Evolutionary conservation across 30 jellyfish, hydroid and myxozoan genomes (phyloP).

Genomic region (Turritopsis rubra): DNA sequence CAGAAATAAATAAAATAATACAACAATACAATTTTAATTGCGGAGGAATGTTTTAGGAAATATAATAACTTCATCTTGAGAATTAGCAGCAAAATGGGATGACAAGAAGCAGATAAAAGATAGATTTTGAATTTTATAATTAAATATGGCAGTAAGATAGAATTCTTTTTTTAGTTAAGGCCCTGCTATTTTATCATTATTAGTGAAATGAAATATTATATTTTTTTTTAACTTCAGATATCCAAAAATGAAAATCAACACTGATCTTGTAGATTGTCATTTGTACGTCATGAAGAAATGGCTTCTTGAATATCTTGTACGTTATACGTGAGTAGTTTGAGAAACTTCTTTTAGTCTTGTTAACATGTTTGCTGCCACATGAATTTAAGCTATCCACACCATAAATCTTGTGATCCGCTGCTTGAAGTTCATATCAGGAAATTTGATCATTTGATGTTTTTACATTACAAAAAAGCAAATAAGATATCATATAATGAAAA

Average conservation of each 20-base stretch:
- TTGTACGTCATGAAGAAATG: slow-evolving; percentile 76
- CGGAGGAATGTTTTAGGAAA: too few species aligned
- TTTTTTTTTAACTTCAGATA: slow-evolving; percentile 33
- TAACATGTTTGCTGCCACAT: neutral
- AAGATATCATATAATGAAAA: too few species aligned
- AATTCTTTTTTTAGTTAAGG: neutral
- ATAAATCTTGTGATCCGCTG: too few species aligned
- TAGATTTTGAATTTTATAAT: too few species aligned
- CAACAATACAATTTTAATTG: neutral
- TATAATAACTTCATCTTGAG: too few species aligned
- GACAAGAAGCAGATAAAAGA: too few species aligned
- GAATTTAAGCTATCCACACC: too few species aligned
- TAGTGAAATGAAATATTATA: neutral
- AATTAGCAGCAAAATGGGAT: too few species aligned
- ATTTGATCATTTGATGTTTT: too few species aligned
- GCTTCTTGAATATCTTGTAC: slow-evolving; percentile 64
- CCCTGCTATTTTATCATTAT: neutral
- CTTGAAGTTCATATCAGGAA: too few species aligned
- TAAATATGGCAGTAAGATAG: neutral
- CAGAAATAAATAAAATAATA: neutral
- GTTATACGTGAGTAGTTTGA: slow-evolving; percentile 23
- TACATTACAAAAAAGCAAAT: too few species aligned
- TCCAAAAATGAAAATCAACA: slow-evolving; percentile 47
- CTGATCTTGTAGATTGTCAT: slow-evolving; percentile 57
- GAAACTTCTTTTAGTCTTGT: neutral